Percentiles rank a stretch among this genome's conserved stretches.
phyloP scores from a whole-genome alignment of 2,888 invertebrate species.

The Stomorhina lunata region DNA sequence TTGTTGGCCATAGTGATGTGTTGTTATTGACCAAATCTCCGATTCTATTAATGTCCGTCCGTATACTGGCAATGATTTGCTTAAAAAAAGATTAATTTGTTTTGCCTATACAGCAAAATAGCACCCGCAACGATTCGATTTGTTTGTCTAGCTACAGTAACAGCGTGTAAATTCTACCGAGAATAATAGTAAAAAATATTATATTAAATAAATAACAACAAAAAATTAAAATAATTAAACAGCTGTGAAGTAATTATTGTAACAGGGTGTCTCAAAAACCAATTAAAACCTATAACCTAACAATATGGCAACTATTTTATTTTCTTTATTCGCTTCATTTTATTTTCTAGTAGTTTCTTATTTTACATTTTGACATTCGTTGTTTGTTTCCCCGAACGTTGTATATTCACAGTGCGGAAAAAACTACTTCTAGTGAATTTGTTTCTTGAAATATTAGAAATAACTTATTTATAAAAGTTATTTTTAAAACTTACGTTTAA shows the following conservation, averaged over 20 bases:
- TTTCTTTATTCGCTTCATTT: not conserved
- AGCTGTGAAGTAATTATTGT: constrained; percentile 23
- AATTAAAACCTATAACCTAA: not conserved
- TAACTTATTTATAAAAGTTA: not conserved
- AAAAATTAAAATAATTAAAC: constrained; percentile 41
- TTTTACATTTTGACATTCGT: constrained; percentile 26
- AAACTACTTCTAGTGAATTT: not conserved
- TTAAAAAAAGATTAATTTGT: not conserved
- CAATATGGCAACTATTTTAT: not conserved
- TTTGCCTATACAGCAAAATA: constrained; percentile 27
- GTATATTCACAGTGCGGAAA: not conserved
- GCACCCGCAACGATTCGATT: not conserved
- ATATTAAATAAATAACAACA: constrained; percentile 21
- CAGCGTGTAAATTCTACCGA: constrained; percentile 43
- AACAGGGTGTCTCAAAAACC: constrained; percentile 2
- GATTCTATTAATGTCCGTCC: not conserved
- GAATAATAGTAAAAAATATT: constrained; percentile 29
- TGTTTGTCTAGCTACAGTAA: not conserved
- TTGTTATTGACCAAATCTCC: not conserved
- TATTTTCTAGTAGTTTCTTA: constrained; percentile 3
- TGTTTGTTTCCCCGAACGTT: not conserved
- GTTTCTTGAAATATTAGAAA: not conserved
- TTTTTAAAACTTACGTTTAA: not conserved
- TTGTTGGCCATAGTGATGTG: constrained; percentile 29
- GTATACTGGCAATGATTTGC: not conserved